Evolutionary conservation across 1,140 invertebrate genomes (phyloP).

Genomic region (Trypoxylus dichotomus): DNA sequence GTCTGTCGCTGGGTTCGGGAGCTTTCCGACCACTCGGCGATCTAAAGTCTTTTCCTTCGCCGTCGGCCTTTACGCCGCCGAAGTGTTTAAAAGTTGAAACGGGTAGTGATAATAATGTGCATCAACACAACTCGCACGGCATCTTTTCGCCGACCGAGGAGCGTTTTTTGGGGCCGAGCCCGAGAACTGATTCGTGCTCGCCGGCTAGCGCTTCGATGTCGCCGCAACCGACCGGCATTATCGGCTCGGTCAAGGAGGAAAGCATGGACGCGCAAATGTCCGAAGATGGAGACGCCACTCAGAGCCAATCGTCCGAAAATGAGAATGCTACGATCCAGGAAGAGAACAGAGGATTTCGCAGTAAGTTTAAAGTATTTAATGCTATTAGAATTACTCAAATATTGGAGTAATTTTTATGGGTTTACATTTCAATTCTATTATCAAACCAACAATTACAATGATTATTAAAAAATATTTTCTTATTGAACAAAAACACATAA

Average conservation of each 20-base stretch:
- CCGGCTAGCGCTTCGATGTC: constrained; percentile 56
- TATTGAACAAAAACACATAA: too few relatives aligned
- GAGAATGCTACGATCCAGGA: constrained; percentile 57
- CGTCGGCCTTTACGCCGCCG: constrained; percentile 56
- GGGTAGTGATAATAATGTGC: constrained; percentile 42
- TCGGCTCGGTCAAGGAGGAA: constrained; percentile 50
- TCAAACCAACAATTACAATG: too few relatives aligned
- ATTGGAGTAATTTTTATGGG: neutral
- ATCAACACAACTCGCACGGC: constrained; percentile 42
- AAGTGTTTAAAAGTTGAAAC: constrained; percentile 58
- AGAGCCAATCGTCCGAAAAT: constrained; percentile 53
- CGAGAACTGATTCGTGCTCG: constrained; percentile 55
- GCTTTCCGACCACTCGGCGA: constrained; percentile 52
- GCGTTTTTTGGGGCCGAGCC: constrained; percentile 51
- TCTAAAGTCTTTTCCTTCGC: constrained; percentile 57
- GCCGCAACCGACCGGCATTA: constrained; percentile 47
- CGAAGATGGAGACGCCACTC: constrained; percentile 55
- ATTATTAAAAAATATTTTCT: too few relatives aligned
- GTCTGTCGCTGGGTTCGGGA: constrained; percentile 50
- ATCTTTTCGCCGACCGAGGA: constrained; percentile 52
- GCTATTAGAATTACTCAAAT: neutral
- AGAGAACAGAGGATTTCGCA: constrained; percentile 56
- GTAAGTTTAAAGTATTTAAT: constrained; percentile 48
- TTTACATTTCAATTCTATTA: too few relatives aligned
- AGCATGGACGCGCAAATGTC: constrained; percentile 54